Conservation (phyloP, 2,888 invertebrate species). For the Aelia acuminata region DNA sequence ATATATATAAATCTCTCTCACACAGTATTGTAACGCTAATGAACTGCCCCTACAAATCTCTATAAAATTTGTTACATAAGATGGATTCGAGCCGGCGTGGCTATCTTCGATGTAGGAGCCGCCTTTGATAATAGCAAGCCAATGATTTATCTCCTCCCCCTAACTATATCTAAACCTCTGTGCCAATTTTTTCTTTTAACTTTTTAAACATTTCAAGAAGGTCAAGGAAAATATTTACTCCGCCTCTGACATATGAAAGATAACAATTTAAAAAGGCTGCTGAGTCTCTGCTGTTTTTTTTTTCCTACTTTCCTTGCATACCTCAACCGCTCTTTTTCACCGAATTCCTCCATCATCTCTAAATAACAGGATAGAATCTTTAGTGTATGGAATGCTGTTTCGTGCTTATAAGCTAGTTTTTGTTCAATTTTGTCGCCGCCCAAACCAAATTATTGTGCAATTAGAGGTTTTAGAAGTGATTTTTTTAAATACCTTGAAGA, state of each 20-base stretch:
- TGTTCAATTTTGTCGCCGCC: not conserved
- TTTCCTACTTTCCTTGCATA: conserved; percentile 37
- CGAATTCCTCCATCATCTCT: not conserved
- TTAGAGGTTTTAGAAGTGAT: not conserved
- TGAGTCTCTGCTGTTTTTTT: conserved; percentile 43
- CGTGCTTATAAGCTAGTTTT: not conserved
- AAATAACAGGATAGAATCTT: not conserved
- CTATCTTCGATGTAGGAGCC: not conserved
- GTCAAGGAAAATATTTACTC: conserved; percentile 43
- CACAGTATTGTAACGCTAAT: conserved; percentile 32
- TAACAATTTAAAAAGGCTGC: conserved; percentile 42
- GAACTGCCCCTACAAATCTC: conserved; percentile 42
- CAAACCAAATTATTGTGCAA: not conserved
- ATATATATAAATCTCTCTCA: conserved; percentile 3
- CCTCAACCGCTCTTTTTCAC: conserved; percentile 5
- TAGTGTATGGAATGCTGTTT: conserved; percentile 33
- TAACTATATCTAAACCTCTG: not conserved
- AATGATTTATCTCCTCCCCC: conserved; percentile 13
- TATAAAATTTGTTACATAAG: conserved; percentile 12
- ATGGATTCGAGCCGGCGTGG: not conserved
- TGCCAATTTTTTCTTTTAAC: conserved; percentile 29
- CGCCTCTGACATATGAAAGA: conserved; percentile 26
- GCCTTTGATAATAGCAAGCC: conserved; percentile 42
- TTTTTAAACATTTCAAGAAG: conserved; percentile 47
- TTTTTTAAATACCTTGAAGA: too few relatives aligned